Evolutionary conservation across 2,888 invertebrate species (phyloP), one percentile per base, ranked within the genome.

Genomic region (Hypercompe scribonia): DNA sequence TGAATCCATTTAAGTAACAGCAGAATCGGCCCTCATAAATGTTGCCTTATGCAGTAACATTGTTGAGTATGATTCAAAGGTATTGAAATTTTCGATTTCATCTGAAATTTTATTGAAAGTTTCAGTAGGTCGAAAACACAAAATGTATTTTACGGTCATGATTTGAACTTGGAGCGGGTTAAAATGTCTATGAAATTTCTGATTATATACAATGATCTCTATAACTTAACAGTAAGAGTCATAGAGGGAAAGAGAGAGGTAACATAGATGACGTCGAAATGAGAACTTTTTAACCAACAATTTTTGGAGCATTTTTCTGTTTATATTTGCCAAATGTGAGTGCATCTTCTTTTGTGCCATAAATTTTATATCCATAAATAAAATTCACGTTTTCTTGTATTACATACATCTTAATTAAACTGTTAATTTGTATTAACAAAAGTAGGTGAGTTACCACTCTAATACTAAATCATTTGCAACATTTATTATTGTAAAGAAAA

Each of bases 1-100:
- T 95, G 95, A 93, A 95, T 94, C 94, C 91, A 95, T 95, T 95
- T 93, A 93, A 94, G 90, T 93, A 93, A 93, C 91, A 90, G 90
- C 90, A 86, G 90, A 89, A 90, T 90, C 91, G 90, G 88, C 88
- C 88, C 87, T 87, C 79, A 79, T 86, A 86, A 88, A 89, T 89
- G 89, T 87, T 86, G 83, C 85, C 83, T 86, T 87, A 85, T 89
- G 89, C 89, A 88, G 82, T 87, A 83, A 83, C 86, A 84, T 81
- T 80, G 80, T 84, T 80, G 81, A 84, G 78, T 78, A 80, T 78
- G 73, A 80, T 80, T 78, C 78, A 80, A 81, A 81, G 75, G 78
- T 78, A 81, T 81, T 83, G 87, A 81, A 81, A 81, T 89, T 87
- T 86, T 83, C 84, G 81, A 87, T 86, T 87, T 85, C 85, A 84